Base-by-base conservation (phyloP, 2,888 invertebrate species). In the Tachina lurida region DNA sequence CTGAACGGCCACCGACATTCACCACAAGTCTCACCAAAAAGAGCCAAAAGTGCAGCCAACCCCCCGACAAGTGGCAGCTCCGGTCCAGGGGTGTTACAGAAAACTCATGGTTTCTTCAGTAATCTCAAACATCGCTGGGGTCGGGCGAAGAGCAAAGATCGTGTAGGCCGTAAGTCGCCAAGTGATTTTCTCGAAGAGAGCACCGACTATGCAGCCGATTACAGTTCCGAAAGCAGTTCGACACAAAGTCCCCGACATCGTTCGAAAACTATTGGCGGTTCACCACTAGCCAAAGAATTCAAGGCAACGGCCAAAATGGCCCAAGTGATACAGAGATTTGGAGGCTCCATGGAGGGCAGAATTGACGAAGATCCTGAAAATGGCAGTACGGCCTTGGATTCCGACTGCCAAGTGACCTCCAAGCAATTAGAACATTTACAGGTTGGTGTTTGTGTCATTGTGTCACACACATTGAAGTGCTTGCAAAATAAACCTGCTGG, bases 101-200 rank as follows among this genome's bases (percentile, higher is more conserved):
- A 96, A 89, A 97, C 97, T 0, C 96, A 96, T 90, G 96, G 96
- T 88, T 97, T 97, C 93, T 96, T 97, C 91, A 95, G 95, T 87
- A 96, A 96, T 89, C 93, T 97, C 74, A 96, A 96, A 94, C 96
- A 95, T 90, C 96, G 96, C 70, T 97, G 96, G 96, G 95, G 95
- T 87, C 95, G 96, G 67, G 95, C 96, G 87, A 94, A 95, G 74
- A 96, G 96, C 90, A 95, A 95, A 90, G 96, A 96, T 90, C 94
- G 96, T 87, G 70, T 90, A 17, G 92, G 92, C 7, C 94, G 94
- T 90, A 95, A 95, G 89, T 94, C 94, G 5, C 95, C 94, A 52
- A 94, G 94, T 78, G 94, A 94, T 8, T 92, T 94, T 19, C 93
- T 94, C 0, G 94, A 94, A 17, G 95, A 95, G 89, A 95, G 95